Evolutionary conservation across 1,140 invertebrate genomes (phyloP), one percentile per base, ranked within the genome.

Genomic region (Gonioctena quinquepunctata): DNA sequence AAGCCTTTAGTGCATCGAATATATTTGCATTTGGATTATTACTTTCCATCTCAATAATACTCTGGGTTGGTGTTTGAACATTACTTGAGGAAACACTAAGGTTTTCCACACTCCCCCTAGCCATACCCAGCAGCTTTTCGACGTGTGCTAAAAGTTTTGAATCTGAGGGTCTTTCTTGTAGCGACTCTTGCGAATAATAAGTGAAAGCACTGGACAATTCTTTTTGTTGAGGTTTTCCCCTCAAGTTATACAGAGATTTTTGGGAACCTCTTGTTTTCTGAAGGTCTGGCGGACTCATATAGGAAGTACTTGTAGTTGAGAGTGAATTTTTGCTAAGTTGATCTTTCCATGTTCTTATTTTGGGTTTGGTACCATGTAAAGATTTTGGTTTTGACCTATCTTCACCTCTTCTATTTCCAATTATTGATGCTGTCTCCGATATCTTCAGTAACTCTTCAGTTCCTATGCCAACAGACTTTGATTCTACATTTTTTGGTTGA

Each of bases 41-140:
- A n/a, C 70, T 66, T 25, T 74, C 74, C 21, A 72, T 76, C 50
- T 80, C 78, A 3, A 80, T 75, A 23, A 88, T 79, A 26, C 86
- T 88, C 68, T 85, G 85, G 26, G 81, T 80, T 3, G 87, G 87
- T 3, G 87, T 88, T 21, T 83, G 77, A 2, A 87, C 82, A 3
- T 83, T 81, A 79, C 87, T 88, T 22, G 85, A 84, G 64, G 85
- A 83, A 6, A 87, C 79, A 69, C 84, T 80, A 48, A 88, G 77
- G 42, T 86, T 84, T 72, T 86, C 84, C 13, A 87, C 69, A 18
- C 83, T 84, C 64, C 78, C 78, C 76, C 82, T 84, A 28, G 86
- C 86, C 71, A 88, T 83, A 50, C 77, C 77, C 26, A 88, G 74
- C 49, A 88, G 74, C 76, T 84, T 84, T 59, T 84, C 83, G 8